phyloP scores from a whole-genome alignment of 2,888 invertebrate genomes.

The Sinohyriopsis cumingii region DNA sequence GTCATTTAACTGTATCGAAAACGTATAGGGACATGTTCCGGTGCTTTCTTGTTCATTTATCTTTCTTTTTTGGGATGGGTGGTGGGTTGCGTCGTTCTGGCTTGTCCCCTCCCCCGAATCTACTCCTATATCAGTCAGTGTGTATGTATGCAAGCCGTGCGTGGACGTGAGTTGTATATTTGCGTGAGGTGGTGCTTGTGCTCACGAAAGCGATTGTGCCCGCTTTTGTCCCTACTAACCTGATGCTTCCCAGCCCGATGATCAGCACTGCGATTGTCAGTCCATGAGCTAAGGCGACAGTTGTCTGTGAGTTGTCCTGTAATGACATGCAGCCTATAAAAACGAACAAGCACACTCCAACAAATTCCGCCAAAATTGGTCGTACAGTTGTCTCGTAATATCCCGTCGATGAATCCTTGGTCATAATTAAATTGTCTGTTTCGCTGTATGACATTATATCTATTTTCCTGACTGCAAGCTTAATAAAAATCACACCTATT shows the following conservation, averaged over 20 bases:
- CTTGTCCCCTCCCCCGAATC: too few relatives aligned
- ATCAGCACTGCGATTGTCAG: constrained; percentile 60
- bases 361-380: constrained; percentile 57
- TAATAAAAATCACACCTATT: too few relatives aligned
- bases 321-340: constrained; percentile 52
- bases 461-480: too few relatives aligned
- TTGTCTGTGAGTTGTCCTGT: constrained; percentile 14
- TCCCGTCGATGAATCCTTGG: background rate
- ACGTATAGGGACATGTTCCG: too few relatives aligned
- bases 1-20: too few relatives aligned
- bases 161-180: too few relatives aligned
- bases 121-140: too few relatives aligned
- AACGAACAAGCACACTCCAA: constrained; percentile 59
- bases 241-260: constrained; percentile 51
- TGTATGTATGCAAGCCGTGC: too few relatives aligned
- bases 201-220: background rate
- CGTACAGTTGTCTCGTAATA: constrained; percentile 31
- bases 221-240: constrained; percentile 33
- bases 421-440: background rate
- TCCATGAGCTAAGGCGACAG: constrained; percentile 59
- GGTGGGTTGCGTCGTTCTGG: too few relatives aligned
- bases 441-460: background rate
- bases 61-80: too few relatives aligned
- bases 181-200: too few relatives aligned
- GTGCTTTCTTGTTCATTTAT: too few relatives aligned